A percentile compares a stretch with the other conserved stretches of the same genome.
phyloP scores from a whole-genome alignment of 2,888 invertebrate genomes.

The Acrocera orbiculus region DNA sequence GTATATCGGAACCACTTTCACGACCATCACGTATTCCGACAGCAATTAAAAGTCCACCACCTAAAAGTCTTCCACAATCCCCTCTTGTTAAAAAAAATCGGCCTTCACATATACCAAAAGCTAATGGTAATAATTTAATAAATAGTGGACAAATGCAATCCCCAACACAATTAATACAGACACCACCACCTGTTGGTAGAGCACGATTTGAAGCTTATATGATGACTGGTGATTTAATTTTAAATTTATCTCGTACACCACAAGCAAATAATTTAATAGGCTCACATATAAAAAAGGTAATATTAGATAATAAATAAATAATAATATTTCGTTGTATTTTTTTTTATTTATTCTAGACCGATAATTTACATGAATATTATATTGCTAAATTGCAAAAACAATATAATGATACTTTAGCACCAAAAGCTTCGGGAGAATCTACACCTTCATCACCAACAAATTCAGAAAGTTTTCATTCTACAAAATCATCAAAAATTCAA shows the following conservation, averaged over 20 bases:
- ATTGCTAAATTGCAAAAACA: conserved; percentile 8
- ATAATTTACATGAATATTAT: no score
- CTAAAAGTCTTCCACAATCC: conserved; percentile 25
- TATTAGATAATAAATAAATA: not conserved
- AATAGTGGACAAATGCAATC: conserved; percentile 3
- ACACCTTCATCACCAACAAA: conserved; percentile 31
- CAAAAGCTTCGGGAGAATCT: conserved; percentile 31
- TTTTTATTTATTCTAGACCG: no score
- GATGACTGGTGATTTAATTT: conserved; percentile 94
- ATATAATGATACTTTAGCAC: conserved; percentile 29
- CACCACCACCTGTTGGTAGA: conserved; percentile 25
- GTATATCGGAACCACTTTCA: conserved; percentile 25
- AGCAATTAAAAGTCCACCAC: conserved; percentile 24
- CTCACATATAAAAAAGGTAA: conserved; percentile 31
- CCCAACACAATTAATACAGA: conserved; percentile 18
- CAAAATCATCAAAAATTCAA: conserved; percentile 19
- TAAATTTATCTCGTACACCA: conserved; percentile 74
- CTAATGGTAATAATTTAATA: conserved; percentile 14
- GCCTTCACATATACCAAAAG: conserved; percentile 29
- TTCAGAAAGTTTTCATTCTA: conserved; percentile 23
- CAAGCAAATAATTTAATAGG: conserved; percentile 44
- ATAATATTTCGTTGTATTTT: no score
- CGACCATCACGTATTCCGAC: conserved; percentile 40
- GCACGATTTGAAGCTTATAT: conserved; percentile 78
- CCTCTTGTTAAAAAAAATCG: conserved; percentile 28